These are phyloP conservation scores for Linnaemya tessellans DNA, from an alignment of 2,888 invertebrate genomes.

Conservation along the genomic window DNA sequence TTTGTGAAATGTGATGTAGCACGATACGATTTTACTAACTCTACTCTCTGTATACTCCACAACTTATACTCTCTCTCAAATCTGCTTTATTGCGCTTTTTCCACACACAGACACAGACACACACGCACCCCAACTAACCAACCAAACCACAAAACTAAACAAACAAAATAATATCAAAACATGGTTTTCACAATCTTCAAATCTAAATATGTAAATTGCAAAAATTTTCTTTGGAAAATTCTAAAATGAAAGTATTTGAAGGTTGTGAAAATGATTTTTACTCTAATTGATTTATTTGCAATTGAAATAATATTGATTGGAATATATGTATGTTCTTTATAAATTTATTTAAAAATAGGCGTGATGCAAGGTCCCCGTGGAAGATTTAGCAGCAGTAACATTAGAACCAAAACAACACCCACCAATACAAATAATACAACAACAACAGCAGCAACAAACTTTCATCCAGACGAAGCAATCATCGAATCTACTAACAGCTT, in stretches of 20 bases:
- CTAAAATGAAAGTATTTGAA: slow-evolving; percentile 12
- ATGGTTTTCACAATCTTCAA: slow-evolving; percentile 33
- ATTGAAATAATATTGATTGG: neutral
- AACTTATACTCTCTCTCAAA: slow-evolving; percentile 30
- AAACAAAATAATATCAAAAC: slow-evolving; percentile 27
- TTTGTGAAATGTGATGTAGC: no score
- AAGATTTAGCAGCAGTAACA: slow-evolving; percentile 60
- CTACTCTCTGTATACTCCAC: slow-evolving; percentile 2
- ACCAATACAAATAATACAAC: slow-evolving; percentile 62
- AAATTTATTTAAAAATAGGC: slow-evolving; percentile 80
- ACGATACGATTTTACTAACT: neutral
- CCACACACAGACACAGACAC: slow-evolving; percentile 54
- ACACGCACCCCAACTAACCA: slow-evolving; percentile 13
- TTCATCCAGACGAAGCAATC: slow-evolving; percentile 77
- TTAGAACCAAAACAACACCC: slow-evolving; percentile 68
- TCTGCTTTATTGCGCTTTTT: slow-evolving; percentile 50
- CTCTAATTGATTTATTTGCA: neutral
- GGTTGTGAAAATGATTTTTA: slow-evolving; percentile 25
- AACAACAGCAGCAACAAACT: slow-evolving; percentile 69
- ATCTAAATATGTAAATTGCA: slow-evolving; percentile 5
- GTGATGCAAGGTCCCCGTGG: slow-evolving; percentile 84
- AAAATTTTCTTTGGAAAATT: neutral
- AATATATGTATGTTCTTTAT: slow-evolving; percentile 24
- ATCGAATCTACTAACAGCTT: slow-evolving; percentile 76
- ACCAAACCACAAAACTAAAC: slow-evolving; percentile 20